Conservation (phyloP, 2,797 vertebrate species). For the Catostomus latipinnis region DNA sequence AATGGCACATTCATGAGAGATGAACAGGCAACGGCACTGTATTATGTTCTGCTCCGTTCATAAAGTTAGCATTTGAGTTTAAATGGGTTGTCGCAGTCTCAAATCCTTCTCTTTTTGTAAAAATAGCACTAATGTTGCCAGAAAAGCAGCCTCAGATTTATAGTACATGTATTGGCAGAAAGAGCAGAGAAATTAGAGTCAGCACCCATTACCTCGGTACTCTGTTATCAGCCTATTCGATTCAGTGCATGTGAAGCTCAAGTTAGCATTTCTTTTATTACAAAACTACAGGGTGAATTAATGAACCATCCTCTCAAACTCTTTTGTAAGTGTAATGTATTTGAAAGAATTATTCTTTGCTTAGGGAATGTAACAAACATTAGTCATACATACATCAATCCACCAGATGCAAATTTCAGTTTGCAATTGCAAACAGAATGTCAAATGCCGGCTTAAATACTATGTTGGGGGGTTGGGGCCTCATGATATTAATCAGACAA, state of each 20-base stretch:
- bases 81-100: background rate
- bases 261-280: background rate
- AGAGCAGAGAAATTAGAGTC: conserved; percentile 18
- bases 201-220: conserved; percentile 17
- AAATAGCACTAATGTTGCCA: conserved; percentile 21
- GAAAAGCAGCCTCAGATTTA: conserved; percentile 20
- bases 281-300: background rate
- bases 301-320: too few relatives aligned
- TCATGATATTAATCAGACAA: too few relatives aligned
- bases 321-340: background rate
- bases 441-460: conserved; percentile 59
- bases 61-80: conserved; percentile 29
- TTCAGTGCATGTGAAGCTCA: conserved; percentile 6
- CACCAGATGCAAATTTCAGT: background rate
- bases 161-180: conserved; percentile 33
- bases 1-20: conserved; percentile 66
- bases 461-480: conserved; percentile 37
- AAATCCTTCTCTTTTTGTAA: conserved; percentile 19
- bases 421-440: background rate
- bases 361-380: too few relatives aligned
- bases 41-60: background rate
- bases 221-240: conserved; percentile 18
- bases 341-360: too few relatives aligned
- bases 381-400: background rate
- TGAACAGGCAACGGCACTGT: conserved; percentile 78